Conservation (phyloP, 2,888 invertebrate species). For the Nomada goodeniana region DNA sequence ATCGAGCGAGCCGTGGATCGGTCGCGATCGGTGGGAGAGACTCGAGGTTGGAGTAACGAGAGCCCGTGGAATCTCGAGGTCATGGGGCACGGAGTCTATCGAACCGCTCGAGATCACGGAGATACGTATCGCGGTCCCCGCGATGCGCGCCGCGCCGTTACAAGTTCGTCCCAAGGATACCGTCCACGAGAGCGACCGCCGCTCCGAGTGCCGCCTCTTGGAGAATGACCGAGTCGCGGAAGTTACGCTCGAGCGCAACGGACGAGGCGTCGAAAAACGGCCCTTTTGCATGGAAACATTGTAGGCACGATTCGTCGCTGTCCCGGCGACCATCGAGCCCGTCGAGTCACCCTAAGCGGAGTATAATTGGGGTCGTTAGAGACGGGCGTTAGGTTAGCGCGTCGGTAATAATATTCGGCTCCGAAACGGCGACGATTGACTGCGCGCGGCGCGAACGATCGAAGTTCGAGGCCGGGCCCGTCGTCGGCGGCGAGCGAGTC, state of each 20-base stretch:
- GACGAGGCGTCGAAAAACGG: slow-evolving; percentile 37
- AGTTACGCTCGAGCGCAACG: no score
- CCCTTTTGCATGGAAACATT: slow-evolving; percentile 29
- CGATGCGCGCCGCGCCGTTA: no score
- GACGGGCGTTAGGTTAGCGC: slow-evolving; percentile 24
- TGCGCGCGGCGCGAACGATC: background rate
- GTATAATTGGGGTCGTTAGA: slow-evolving; percentile 75
- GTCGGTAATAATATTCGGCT: slow-evolving; percentile 18
- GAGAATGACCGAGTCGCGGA: background rate
- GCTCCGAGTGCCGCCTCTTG: no score
- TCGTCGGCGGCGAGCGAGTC: background rate
- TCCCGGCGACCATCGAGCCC: slow-evolving; percentile 58
- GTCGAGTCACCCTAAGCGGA: slow-evolving; percentile 73
- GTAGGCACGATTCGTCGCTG: slow-evolving; percentile 56
- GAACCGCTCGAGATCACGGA: slow-evolving; percentile 32
- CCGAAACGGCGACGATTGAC: slow-evolving; percentile 21
- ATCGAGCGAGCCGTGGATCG: slow-evolving; percentile 43
- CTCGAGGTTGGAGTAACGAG: slow-evolving; percentile 43
- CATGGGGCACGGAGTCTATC: slow-evolving; percentile 42
- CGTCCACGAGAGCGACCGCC: no score
- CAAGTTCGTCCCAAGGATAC: no score
- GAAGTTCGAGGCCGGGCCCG: background rate
- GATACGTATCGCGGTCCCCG: slow-evolving; percentile 21
- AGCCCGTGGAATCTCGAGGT: slow-evolving; percentile 54
- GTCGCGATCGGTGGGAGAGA: slow-evolving; percentile 52